Base-by-base conservation (phyloP, 2,113 vertebrate species). In the Brevimyrus niger region DNA sequence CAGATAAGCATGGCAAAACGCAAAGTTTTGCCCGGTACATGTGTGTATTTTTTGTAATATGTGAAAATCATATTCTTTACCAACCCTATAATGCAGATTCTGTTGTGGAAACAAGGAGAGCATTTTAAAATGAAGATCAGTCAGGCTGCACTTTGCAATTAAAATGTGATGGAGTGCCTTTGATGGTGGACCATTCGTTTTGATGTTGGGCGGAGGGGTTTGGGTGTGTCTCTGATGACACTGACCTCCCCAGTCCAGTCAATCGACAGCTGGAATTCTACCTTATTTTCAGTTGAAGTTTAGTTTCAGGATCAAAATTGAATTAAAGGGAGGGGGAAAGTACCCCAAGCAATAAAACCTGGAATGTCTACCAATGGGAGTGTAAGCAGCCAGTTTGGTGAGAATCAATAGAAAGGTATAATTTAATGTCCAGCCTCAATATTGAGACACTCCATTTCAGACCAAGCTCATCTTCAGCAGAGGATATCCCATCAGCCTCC, bases 331-430 rank as follows among this genome's bases (percentile, higher is more conserved):
- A 58, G 31, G 27, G 17, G 3, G 15, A 53, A 87, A 65, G 53
- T 5, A 87, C 47, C 85, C n/a, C 48, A 47, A 50, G 85, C 85
- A 44, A 61, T 38, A 65, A 87, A 65, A n/a, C 85, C 48, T 51
- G 50, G 35, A 87, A 55, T 53, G 27, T 87, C 85, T 42, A 87
- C 35, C 53, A 87, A 87, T 46, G 51, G 51, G 51, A n/a, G 17
- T 42, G 51, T n/a, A 87, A 65, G 87, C 55, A 61, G 48, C 38
- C 31, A 61, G 87, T 46, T 87, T 46, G 10, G 35, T 44, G 55
- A 61, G 53, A 55, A 87, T 87, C 87, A 87, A 87, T 87, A 65
- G 31, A 23, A 61, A 61, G 55, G 55, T 65, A 87, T 44, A 11
- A 61, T 87, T 87, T 61, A 61, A 87, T 87, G 53, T 65, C 35